Evolutionary conservation across 2,113 vertebrate species (phyloP), one percentile per base, ranked within the genome.

Genomic region (Neolamprologus modestus): DNA sequence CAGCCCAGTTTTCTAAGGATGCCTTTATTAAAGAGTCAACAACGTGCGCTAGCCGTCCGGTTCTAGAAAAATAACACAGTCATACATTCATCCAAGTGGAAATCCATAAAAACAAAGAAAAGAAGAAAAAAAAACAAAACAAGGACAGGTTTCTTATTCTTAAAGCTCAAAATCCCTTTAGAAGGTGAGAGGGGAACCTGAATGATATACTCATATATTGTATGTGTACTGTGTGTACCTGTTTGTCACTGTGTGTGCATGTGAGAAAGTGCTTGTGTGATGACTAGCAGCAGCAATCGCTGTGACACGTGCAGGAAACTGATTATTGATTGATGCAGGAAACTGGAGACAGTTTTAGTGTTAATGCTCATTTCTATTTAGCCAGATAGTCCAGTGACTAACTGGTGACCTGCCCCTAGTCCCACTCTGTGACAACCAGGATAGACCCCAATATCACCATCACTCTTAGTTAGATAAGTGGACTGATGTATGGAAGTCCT

Each of bases 21-120:
- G 95, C 95, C 92, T 95, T 95, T 95, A 95, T 94, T 95, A 94
- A 95, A 95, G 94, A 93, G 92, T 94, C 90, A 93, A 92, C 94
- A 95, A 94, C 95, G 95, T 95, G 95, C 92, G 92, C 92, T 91
- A 93, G 88, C 93, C 88, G 86, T 94, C 94, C 86, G 73, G 7
- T 95, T 92, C 94, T 95, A 95, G 93, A 95, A 95, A 95, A 95
- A 95, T 94, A 95, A 93, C 89, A 94, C 91, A 94, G 90, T 94
- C 94, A 89, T 92, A 94, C 93, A 92, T 93, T 95, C 93, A 92
- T 93, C 87, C 94, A 76, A 57, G 87, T 88, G 91, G 90, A 92
- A 93, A 92, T 85, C 88, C 81, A 78, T 87, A 87, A 91, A 90
- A 89, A 89, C 24, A 79, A 85, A 88, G 19, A 89, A 63, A 78